These are phyloP conservation scores for Crotophaga sulcirostris DNA, from an alignment of 2,113 vertebrate species.

Conservation along the genomic window DNA sequence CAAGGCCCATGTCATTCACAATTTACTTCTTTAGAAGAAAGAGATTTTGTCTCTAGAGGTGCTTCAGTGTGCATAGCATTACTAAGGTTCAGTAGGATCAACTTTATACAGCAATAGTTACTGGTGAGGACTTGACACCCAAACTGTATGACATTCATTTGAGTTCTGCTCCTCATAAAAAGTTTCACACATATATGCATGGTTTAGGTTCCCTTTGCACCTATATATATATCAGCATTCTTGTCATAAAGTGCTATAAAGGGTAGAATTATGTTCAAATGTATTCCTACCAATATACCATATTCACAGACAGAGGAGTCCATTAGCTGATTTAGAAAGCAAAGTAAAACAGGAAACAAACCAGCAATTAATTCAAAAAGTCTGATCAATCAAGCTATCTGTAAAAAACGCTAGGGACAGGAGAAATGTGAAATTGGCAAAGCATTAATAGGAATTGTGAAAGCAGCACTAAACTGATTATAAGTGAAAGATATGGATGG, in stretches of 20 bases:
- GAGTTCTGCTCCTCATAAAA: not conserved
- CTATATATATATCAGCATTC: not conserved
- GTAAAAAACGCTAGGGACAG: not conserved
- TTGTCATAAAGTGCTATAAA: not conserved
- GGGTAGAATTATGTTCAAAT: not conserved
- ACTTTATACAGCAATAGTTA: not conserved
- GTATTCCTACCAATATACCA: not conserved
- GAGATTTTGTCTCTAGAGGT: not conserved
- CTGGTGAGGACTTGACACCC: not conserved
- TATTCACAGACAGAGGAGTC: not conserved
- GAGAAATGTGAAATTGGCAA: not conserved
- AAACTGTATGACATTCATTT: not conserved
- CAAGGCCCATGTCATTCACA: not conserved
- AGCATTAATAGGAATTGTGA: not conserved
- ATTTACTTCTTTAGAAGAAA: not conserved
- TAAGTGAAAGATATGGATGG: not conserved
- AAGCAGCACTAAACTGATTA: not conserved
- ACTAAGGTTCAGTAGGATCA: not conserved
- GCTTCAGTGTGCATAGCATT: not conserved
- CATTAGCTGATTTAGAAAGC: not conserved
- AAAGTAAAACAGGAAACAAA: not conserved
- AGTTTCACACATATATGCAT: not conserved
- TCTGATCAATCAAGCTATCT: not conserved
- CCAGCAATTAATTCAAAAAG: not conserved
- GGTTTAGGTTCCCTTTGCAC: not conserved